Conservation (phyloP, 2,797 vertebrate species). For the Lepilemur septentrionalis region DNA sequence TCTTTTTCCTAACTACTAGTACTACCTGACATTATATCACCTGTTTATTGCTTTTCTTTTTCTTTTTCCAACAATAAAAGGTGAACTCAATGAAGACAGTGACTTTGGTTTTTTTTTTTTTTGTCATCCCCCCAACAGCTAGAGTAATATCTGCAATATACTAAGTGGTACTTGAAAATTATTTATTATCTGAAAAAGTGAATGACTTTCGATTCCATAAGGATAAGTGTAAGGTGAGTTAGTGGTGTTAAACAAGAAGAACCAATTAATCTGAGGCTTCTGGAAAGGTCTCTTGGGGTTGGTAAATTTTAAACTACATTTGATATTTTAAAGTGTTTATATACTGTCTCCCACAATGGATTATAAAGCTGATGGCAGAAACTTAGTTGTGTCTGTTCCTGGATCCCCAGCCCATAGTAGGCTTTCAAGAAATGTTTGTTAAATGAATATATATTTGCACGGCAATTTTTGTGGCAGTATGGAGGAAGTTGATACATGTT, state of each 20-base stretch:
- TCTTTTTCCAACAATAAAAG: not conserved
- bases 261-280: not conserved
- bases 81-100: not conserved
- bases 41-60: not conserved
- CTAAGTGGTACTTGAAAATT: not conserved
- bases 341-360: not conserved
- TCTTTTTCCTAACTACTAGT: not conserved
- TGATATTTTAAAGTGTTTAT: not conserved
- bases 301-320: not conserved
- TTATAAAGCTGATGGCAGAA: not conserved
- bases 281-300: not conserved
- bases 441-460: not conserved
- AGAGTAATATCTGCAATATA: not conserved
- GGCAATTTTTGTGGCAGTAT: not conserved
- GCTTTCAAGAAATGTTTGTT: not conserved
- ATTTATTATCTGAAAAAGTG: not conserved
- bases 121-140: not conserved
- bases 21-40: not conserved
- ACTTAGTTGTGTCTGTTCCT: not conserved
- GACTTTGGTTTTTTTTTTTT: not conserved
- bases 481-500: not conserved
- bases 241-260: not conserved
- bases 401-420: not conserved
- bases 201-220: not conserved
- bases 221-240: not conserved